Conservation (phyloP, 2,797 vertebrate genomes). For the Tachyglossus aculeatus region DNA sequence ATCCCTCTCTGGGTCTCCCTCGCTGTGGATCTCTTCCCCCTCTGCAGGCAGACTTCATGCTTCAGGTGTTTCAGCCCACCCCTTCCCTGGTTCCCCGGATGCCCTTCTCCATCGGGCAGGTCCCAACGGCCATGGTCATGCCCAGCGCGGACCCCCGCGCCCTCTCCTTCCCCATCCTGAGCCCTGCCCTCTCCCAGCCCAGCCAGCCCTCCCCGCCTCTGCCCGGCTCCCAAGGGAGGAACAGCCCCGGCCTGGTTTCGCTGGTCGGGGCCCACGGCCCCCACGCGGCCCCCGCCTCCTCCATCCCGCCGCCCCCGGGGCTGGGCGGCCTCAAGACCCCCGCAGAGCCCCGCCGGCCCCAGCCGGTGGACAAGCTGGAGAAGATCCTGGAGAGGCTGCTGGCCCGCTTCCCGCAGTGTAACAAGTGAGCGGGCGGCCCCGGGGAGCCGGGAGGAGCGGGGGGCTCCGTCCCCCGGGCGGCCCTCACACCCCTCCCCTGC, state of each 20-base stretch:
- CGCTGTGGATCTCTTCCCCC: conserved; percentile 7
- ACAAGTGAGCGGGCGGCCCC: conserved; percentile 74
- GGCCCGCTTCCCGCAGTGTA: conserved; percentile 85
- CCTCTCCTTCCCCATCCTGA: conserved; percentile 72
- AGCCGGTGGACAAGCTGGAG: conserved; percentile 81
- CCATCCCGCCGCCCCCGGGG: conserved; percentile 74
- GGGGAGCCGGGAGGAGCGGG: neutral
- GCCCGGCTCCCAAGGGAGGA: conserved; percentile 70
- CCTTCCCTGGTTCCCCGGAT: conserved; percentile 69
- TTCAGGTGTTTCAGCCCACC: conserved; percentile 75
- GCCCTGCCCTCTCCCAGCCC: conserved; percentile 67
- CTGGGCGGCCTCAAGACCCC: conserved; percentile 60
- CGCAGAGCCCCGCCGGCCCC: conserved; percentile 63
- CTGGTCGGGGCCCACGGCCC: conserved; percentile 56
- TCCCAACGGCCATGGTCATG: conserved; percentile 79
- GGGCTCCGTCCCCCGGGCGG: neutral
- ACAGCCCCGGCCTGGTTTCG: conserved; percentile 67
- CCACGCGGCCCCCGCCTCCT: conserved; percentile 56
- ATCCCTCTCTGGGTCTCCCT: conserved; percentile 22
- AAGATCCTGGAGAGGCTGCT: conserved; percentile 88
- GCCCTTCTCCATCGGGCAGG: conserved; percentile 75
- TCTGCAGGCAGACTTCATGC: conserved; percentile 79
- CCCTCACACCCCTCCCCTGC: neutral
- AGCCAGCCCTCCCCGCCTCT: conserved; percentile 71
- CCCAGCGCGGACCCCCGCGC: conserved; percentile 74